phyloP scores from a whole-genome alignment of 2,888 invertebrate species.

The Strigamia maritima region DNA sequence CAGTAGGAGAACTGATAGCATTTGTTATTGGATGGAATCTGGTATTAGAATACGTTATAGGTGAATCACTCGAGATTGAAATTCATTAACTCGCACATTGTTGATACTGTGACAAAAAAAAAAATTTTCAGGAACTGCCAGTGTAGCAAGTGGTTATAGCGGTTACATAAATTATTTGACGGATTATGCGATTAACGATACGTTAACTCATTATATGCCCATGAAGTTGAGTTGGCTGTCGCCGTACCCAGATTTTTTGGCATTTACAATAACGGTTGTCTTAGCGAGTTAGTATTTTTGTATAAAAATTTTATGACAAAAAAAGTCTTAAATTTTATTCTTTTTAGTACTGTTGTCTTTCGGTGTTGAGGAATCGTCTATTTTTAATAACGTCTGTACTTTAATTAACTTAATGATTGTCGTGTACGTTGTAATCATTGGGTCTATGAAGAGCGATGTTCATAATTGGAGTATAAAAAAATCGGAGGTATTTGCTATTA shows the following conservation, averaged over 20 bases:
- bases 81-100: not conserved
- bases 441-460: constrained; percentile 64
- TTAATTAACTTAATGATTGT: constrained; percentile 79
- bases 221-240: constrained; percentile 49
- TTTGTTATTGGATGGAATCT: constrained; percentile 58
- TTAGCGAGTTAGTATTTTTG: constrained; percentile 51
- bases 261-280: constrained; percentile 46
- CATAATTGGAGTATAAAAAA: constrained; percentile 39
- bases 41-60: constrained; percentile 55
- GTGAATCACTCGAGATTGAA: constrained; percentile 45
- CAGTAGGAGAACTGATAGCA: constrained; percentile 56
- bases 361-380: constrained; percentile 83
- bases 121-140: constrained; percentile 54
- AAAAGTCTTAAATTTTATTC: too few relatives aligned
- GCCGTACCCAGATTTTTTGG: constrained; percentile 43
- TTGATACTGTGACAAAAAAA: too few relatives aligned
- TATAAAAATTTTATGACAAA: too few relatives aligned
- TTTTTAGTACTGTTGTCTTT: constrained; percentile 60
- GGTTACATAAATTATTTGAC: constrained; percentile 54
- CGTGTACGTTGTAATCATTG: constrained; percentile 74
- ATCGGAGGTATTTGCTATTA: too few relatives aligned
- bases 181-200: constrained; percentile 49
- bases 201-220: constrained; percentile 50
- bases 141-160: constrained; percentile 55
- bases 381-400: constrained; percentile 88